Base-by-base conservation (phyloP, 2,113 vertebrate genomes). In the Alectura lathami region DNA sequence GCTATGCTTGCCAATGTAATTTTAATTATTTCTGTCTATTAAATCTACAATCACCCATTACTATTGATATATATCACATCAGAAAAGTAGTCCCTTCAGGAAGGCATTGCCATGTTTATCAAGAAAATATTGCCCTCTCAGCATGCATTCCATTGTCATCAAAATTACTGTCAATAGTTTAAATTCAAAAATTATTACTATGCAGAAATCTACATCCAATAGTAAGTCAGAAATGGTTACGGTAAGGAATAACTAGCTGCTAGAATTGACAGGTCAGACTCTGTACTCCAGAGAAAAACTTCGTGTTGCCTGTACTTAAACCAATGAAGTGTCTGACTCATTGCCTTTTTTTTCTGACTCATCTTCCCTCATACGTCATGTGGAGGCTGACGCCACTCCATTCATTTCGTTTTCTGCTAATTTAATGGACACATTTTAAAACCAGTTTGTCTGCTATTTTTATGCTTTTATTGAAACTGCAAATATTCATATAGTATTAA, bases 1-100 rank as follows among this genome's bases (percentile, higher is more conserved):
- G 91, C 17, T 83, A 63, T 93, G 68, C 32, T 76, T 95, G 70
- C 47, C 54, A 91, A 54, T 79, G 88, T 80, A 88, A 79, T 91
- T 97, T 94, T 93, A 96, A 96, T 97, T 97, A 93, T 93, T 97
- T 93, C 86, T 95, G 60, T 76, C 62, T 91, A 88, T 91, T 95
- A 97, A 94, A 86, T 85, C 76, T 95, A 63, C 7, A 26, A n/a
- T 89, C 70, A 86, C 62, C 67, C 93, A 87, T 95, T 93, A 91
- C 47, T 96, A 43, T 74, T 69, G 40, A 17, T 85, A 92, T 87
- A 48, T 83, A 89, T 89, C 83, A 84, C 16, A 78, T 34, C 30
- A 89, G 63, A 76, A 96, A 45, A 96, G 17, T 50, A 91, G 30
- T 91, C 53, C 9, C 38, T 91, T 51, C 8, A 50, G 74, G 63